phyloP scores from a whole-genome alignment of 2,797 vertebrate species.

The Morelia viridis region DNA sequence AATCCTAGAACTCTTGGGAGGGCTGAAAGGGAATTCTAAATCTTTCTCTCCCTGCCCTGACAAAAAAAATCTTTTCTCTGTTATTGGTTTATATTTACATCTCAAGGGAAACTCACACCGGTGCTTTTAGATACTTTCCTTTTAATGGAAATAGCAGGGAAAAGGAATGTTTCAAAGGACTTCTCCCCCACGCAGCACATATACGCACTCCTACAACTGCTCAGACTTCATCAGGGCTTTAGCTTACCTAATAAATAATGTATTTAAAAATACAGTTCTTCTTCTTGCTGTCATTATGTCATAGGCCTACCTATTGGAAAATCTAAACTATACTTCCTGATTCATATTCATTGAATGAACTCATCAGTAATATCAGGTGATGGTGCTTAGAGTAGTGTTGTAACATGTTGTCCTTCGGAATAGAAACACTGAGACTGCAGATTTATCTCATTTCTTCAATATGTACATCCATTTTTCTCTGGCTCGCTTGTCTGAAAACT shows the following conservation, averaged over 20 bases:
- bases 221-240: background rate
- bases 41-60: background rate
- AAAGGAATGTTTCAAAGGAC: background rate
- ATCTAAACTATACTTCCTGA: background rate
- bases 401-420: background rate
- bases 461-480: background rate
- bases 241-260: background rate
- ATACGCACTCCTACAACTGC: too few species aligned
- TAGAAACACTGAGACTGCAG: background rate
- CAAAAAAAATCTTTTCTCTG: background rate
- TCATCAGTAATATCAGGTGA: background rate
- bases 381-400: background rate
- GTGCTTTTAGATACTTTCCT: background rate
- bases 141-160: background rate
- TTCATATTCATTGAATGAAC: background rate
- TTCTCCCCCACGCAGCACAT: background rate
- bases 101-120: background rate
- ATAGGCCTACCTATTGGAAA: background rate
- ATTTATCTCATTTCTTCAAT: background rate
- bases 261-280: background rate
- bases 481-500: background rate
- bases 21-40: background rate
- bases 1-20: background rate
- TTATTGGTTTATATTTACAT: background rate
- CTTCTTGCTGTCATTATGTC: background rate